These are phyloP conservation scores for Cyanistes caeruleus DNA, from an alignment of 2,113 vertebrate genomes.

Conservation along the genomic window DNA sequence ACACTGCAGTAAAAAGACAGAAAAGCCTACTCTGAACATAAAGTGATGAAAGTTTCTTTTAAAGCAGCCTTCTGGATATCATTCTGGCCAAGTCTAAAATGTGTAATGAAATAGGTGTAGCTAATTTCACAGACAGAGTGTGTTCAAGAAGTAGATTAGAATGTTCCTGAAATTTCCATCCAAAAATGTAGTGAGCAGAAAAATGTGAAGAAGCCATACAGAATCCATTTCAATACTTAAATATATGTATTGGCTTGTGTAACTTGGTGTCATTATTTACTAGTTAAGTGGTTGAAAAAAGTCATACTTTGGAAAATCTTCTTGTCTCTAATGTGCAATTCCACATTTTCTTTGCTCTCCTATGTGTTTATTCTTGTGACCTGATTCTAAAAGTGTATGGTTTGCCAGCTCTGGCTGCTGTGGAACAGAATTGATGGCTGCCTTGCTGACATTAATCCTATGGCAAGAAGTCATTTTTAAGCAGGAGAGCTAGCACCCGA, in stretches of 20 bases:
- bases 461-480: neutral
- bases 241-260: neutral
- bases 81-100: neutral
- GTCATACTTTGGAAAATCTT: neutral
- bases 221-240: neutral
- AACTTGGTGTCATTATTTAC: neutral
- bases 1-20: neutral
- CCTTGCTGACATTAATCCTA: neutral
- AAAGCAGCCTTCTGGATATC: neutral
- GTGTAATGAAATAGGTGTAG: neutral
- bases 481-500: rapidly evolving
- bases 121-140: neutral
- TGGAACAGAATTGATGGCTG: neutral
- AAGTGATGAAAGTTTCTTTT: neutral
- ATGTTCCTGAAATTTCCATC: neutral
- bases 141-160: neutral
- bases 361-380: neutral
- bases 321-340: neutral
- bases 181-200: neutral
- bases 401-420: neutral
- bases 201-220: neutral
- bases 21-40: neutral
- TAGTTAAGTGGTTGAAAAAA: neutral
- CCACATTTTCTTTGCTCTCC: neutral
- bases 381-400: neutral